These are phyloP conservation scores for Axis porcinus DNA, from an alignment of 2,113 vertebrate species.

Conservation along the genomic window DNA sequence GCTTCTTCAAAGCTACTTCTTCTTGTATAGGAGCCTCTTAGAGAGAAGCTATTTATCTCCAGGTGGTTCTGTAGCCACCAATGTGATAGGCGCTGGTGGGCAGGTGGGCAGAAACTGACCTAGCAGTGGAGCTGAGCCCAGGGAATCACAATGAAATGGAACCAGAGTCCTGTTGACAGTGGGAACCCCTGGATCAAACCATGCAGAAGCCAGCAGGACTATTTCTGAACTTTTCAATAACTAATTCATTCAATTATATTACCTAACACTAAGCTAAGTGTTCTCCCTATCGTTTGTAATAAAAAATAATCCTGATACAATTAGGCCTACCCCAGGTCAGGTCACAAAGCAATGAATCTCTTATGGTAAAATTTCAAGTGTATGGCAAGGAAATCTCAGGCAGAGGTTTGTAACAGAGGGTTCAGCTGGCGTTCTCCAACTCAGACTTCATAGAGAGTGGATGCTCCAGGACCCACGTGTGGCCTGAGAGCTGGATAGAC, in stretches of 20 bases:
- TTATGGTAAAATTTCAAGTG: background rate
- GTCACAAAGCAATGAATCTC: background rate
- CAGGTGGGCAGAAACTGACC: background rate
- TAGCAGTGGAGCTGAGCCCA: background rate
- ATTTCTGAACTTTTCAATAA: background rate
- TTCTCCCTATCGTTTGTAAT: background rate
- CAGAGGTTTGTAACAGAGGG: background rate
- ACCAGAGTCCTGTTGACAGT: background rate
- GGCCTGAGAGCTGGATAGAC: background rate
- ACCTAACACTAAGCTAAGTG: background rate
- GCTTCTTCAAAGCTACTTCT: background rate
- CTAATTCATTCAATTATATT: background rate
- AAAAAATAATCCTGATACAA: background rate
- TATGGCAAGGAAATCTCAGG: background rate
- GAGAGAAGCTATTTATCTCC: background rate
- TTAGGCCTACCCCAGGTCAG: background rate
- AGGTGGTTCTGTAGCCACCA: background rate
- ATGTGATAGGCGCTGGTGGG: no score
- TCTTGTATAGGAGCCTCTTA: background rate
- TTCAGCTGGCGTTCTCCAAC: background rate
- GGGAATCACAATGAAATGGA: background rate
- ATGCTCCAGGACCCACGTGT: background rate
- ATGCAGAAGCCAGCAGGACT: background rate
- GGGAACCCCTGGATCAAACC: background rate
- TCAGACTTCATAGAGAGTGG: background rate